Conservation (phyloP, 2,888 invertebrate genomes). For the Ormyrus nitidulus region DNA sequence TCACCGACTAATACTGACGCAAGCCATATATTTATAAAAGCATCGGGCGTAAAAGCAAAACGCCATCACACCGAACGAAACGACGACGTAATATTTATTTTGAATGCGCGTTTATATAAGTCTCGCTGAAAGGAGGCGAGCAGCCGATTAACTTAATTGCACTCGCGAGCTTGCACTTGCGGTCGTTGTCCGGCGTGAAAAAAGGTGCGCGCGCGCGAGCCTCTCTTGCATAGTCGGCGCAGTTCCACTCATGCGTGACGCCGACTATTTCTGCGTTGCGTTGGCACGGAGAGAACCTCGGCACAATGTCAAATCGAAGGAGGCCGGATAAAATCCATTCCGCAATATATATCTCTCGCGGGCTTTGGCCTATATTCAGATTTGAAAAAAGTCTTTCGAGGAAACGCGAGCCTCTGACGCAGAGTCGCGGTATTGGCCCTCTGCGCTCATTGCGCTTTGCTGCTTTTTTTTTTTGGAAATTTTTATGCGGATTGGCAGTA, state of each 20-base stretch:
- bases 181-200: slow-evolving; percentile 52
- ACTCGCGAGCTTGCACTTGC: slow-evolving; percentile 26
- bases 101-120: slow-evolving; percentile 6
- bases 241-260: slow-evolving; percentile 46
- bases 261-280: slow-evolving; percentile 52
- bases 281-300: slow-evolving; percentile 34
- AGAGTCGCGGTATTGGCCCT: too few relatives aligned
- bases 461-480: too few relatives aligned
- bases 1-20: too few relatives aligned
- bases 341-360: neutral
- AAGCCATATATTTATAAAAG: too few relatives aligned
- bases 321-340: slow-evolving; percentile 3
- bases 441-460: too few relatives aligned
- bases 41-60: too few relatives aligned
- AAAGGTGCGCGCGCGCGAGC: slow-evolving; percentile 10
- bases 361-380: slow-evolving; percentile 1
- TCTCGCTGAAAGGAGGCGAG: neutral
- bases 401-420: too few relatives aligned
- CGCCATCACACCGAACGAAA: neutral
- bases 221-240: slow-evolving; percentile 47
- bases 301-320: slow-evolving; percentile 38
- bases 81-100: neutral
- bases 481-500: too few relatives aligned
- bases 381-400: too few relatives aligned
- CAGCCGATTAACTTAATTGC: slow-evolving; percentile 19